A percentile compares a stretch with the other conserved stretches of the same genome.
Evolutionary conservation across 2,888 invertebrate species (phyloP).

Genomic region (Drosophila villosipedis): DNA sequence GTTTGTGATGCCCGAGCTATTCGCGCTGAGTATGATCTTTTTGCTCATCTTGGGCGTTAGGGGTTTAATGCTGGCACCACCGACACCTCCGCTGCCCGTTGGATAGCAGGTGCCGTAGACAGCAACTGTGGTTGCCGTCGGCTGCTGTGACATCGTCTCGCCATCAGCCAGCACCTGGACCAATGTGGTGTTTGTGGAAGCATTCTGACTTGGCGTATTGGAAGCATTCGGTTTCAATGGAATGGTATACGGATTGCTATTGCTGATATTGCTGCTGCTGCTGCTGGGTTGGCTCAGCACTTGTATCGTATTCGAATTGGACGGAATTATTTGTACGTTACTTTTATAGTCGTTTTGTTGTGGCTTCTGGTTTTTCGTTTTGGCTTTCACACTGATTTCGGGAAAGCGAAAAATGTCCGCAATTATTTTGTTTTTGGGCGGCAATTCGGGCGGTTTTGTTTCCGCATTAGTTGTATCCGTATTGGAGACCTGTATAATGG

Average conservation of each 20-base stretch:
- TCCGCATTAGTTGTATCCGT: conserved; percentile 45
- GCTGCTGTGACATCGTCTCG: conserved; percentile 26
- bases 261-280: conserved; percentile 40
- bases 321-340: conserved; percentile 86
- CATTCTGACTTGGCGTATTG: conserved; percentile 47
- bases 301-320: conserved; percentile 84
- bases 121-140: conserved; percentile 50
- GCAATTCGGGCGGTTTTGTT: conserved; percentile 72
- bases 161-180: conserved; percentile 81
- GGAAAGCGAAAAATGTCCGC: conserved; percentile 84
- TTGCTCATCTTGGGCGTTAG: conserved; percentile 81
- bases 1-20: conserved; percentile 83
- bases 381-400: conserved; percentile 60
- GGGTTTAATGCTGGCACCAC: conserved; percentile 39
- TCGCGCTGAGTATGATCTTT: conserved; percentile 83
- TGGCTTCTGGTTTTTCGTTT: conserved; percentile 42
- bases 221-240: conserved; percentile 73
- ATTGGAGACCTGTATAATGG: conserved; percentile 88
- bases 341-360: conserved; percentile 82
- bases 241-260: conserved; percentile 80
- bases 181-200: conserved; percentile 77
- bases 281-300: conserved; percentile 67
- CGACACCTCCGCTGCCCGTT: conserved; percentile 26
- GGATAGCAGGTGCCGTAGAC: conserved; percentile 74
- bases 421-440: conserved; percentile 68